A percentile compares a stretch with the other conserved stretches of the same genome.
These are phyloP conservation scores for Parotia lawesii DNA, from an alignment of 2,113 vertebrate species.

Conservation along the genomic window DNA sequence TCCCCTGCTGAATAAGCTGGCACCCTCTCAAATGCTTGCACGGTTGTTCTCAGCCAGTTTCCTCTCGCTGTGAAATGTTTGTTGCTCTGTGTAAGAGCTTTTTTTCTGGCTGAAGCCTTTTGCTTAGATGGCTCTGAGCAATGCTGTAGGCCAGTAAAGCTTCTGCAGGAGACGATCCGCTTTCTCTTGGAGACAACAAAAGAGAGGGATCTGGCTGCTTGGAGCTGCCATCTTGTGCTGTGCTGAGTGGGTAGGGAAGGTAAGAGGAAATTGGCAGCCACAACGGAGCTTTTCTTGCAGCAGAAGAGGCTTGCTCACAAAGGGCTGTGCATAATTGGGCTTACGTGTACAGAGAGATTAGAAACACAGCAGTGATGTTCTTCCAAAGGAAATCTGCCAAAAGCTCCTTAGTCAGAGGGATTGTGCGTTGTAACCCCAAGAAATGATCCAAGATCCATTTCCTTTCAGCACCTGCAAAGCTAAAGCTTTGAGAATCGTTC, in stretches of 20 bases:
- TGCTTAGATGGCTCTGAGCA: neutral
- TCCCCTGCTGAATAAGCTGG: neutral
- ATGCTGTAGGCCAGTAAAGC: neutral
- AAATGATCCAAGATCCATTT: neutral
- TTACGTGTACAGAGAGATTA: slow-evolving; percentile 30
- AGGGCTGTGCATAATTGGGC: neutral
- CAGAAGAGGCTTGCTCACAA: neutral
- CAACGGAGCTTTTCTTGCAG: neutral
- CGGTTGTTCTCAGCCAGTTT: neutral
- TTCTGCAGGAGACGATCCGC: neutral
- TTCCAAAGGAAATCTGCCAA: slow-evolving; percentile 24
- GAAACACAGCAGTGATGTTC: neutral
- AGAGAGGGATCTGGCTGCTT: neutral
- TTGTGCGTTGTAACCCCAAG: neutral
- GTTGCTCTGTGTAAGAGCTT: neutral
- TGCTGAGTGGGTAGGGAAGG: neutral
- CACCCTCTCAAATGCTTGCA: neutral
- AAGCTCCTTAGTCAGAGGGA: slow-evolving; percentile 44
- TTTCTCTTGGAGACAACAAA: neutral
- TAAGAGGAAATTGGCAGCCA: neutral
- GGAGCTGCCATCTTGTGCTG: neutral
- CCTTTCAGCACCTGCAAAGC: neutral
- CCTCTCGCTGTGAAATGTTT: neutral
- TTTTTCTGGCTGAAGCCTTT: slow-evolving; percentile 1
- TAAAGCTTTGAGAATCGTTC: neutral